Percentiles rank a stretch among this genome's conserved stretches.
phyloP scores from a whole-genome alignment of 2,797 vertebrate genomes.

The Semotilus atromaculatus region DNA sequence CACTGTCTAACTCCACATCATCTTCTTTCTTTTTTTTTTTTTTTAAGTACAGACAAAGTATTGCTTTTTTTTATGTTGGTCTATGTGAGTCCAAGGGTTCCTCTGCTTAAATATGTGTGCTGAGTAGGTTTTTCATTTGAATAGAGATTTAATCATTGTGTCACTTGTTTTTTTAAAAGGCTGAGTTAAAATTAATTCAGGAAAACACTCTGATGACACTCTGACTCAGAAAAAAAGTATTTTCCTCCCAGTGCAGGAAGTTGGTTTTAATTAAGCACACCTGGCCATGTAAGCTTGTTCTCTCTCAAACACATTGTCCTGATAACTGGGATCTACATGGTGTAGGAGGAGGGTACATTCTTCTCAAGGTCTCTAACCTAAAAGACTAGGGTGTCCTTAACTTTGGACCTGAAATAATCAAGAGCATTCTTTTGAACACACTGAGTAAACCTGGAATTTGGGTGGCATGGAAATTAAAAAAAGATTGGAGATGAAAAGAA shows the following conservation, averaged over 20 bases:
- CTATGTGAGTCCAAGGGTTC: neutral
- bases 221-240: constrained; percentile 19
- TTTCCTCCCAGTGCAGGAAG: constrained; percentile 27
- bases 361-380: constrained; percentile 24
- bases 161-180: neutral
- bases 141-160: neutral
- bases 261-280: constrained; percentile 63
- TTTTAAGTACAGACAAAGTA: neutral
- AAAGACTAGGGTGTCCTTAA: neutral
- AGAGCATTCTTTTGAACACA: constrained; percentile 4
- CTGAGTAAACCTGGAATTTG: constrained; percentile 44
- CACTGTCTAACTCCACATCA: neutral
- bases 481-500: constrained; percentile 29
- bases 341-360: neutral
- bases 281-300: constrained; percentile 19
- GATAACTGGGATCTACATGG: neutral
- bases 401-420: constrained; percentile 24
- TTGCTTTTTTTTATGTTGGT: neutral
- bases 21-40: too few relatives aligned
- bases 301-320: neutral
- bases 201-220: constrained; percentile 18
- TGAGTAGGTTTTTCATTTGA: neutral
- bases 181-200: neutral
- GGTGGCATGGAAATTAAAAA: constrained; percentile 27
- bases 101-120: neutral